Evolutionary conservation across 92 coral and sea anemone genomes (phyloP).

Genomic region (Zoanthus sociatus): DNA sequence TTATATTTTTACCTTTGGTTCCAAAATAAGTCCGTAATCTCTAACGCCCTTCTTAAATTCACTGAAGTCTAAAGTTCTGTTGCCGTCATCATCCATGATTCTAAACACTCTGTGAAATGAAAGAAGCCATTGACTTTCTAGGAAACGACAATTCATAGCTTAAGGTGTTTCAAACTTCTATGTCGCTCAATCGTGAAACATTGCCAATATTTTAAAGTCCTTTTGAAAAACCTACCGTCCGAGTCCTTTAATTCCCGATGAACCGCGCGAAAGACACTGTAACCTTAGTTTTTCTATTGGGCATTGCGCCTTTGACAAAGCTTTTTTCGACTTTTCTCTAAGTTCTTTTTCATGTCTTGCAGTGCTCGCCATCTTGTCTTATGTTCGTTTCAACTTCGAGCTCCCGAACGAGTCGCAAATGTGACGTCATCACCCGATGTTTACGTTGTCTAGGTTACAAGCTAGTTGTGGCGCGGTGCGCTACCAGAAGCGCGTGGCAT

Average conservation of each 20-base stretch:
- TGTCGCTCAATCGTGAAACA: background rate
- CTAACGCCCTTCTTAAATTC: constrained; percentile 95
- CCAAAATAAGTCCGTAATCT: constrained; percentile 92
- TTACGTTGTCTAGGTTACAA: constrained; percentile 68
- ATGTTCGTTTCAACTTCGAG: constrained; percentile 47
- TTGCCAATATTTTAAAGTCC: background rate
- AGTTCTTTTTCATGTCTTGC: constrained; percentile 88
- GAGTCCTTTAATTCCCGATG: constrained; percentile 96
- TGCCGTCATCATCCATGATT: constrained; percentile 97
- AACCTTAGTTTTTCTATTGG: constrained; percentile 89
- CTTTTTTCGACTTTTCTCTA: constrained; percentile 83
- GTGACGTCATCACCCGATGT: constrained; percentile 72
- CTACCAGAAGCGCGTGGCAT: no score
- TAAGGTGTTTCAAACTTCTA: background rate
- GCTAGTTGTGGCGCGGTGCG: background rate
- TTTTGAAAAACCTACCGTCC: constrained; percentile 74
- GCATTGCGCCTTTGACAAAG: constrained; percentile 62
- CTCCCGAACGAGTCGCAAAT: constrained; percentile 35
- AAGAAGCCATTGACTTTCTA: background rate
- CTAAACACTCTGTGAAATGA: constrained; percentile 79
- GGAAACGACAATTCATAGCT: background rate
- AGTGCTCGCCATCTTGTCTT: constrained; percentile 90
- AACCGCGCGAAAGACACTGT: constrained; percentile 91
- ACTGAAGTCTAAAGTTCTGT: constrained; percentile 80
- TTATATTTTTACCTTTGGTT: constrained; percentile 77